Conservation (phyloP, 1,140 invertebrate species). For the Lethrus apterus region DNA sequence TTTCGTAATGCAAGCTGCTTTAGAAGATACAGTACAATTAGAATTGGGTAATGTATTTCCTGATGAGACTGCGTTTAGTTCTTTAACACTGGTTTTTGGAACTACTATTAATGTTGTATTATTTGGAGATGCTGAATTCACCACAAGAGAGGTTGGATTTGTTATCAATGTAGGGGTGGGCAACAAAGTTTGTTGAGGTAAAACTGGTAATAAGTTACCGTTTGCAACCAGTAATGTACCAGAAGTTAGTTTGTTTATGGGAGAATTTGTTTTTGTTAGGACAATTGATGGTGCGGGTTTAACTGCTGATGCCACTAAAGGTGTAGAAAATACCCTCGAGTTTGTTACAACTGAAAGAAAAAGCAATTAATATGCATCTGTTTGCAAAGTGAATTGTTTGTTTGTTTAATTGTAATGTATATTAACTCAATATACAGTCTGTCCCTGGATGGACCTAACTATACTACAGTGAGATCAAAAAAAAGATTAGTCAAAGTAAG, state of each 20-base stretch:
- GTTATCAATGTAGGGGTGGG: slow-evolving; percentile 18
- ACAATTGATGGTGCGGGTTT: slow-evolving; percentile 18
- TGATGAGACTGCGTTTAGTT: too few species aligned
- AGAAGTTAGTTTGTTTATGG: slow-evolving; percentile 26
- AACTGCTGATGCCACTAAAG: slow-evolving; percentile 24
- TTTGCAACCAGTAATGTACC: slow-evolving; percentile 35
- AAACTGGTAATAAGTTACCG: slow-evolving; percentile 30
- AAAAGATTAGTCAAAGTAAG: too few species aligned
- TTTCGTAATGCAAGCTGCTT: slow-evolving; percentile 5
- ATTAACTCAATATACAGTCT: too few species aligned
- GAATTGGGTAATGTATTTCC: too few species aligned
- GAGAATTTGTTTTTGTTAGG: slow-evolving; percentile 7
- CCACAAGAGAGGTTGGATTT: slow-evolving; percentile 15
- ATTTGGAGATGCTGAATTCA: slow-evolving; percentile 6
- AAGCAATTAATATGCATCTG: too few species aligned
- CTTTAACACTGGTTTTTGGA: slow-evolving; percentile 2
- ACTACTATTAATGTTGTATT: slow-evolving; percentile 21
- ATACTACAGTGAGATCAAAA: too few species aligned
- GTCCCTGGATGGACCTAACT: too few species aligned
- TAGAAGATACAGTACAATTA: slow-evolving; percentile 1
- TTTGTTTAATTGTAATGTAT: too few species aligned
- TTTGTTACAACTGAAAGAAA: slow-evolving; percentile 29
- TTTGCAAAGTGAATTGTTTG: too few species aligned
- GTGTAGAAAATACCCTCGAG: slow-evolving; percentile 24
- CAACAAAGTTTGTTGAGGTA: slow-evolving; percentile 19